A percentile compares a stretch with the other conserved stretches of the same genome.
These are phyloP conservation scores for Cosmopolites sordidus DNA, from an alignment of 2,888 invertebrate species.

Conservation along the genomic window DNA sequence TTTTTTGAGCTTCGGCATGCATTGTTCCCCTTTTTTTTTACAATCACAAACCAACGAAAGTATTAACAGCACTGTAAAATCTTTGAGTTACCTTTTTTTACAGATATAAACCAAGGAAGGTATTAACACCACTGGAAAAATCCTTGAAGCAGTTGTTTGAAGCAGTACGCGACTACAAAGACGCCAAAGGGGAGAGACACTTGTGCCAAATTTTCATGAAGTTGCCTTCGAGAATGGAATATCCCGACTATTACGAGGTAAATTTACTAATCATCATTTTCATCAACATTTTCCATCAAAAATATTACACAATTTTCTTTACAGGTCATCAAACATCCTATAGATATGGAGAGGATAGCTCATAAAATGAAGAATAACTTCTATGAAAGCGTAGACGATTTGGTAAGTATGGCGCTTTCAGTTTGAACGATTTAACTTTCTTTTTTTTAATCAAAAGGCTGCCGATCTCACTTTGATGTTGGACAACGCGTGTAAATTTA, in stretches of 20 bases:
- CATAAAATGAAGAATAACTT: slow-evolving; percentile 72
- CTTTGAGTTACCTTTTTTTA: neutral
- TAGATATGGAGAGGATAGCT: slow-evolving; percentile 92
- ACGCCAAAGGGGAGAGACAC: slow-evolving; percentile 78
- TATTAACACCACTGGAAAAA: slow-evolving; percentile 60
- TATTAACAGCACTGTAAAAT: too few species aligned
- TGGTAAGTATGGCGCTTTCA: too few species aligned
- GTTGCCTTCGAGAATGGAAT: slow-evolving; percentile 83
- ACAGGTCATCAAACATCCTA: slow-evolving; percentile 89
- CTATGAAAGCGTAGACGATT: slow-evolving; percentile 80
- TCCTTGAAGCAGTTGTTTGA: slow-evolving; percentile 85
- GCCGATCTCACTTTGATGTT: slow-evolving; percentile 90
- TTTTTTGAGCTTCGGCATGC: too few species aligned
- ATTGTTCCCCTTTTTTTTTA: too few species aligned
- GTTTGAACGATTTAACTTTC: too few species aligned
- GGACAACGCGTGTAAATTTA: slow-evolving; percentile 95
- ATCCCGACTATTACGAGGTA: slow-evolving; percentile 96
- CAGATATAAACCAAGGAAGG: slow-evolving; percentile 48
- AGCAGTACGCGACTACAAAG: slow-evolving; percentile 83
- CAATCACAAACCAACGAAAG: too few species aligned
- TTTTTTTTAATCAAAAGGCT: slow-evolving; percentile 12
- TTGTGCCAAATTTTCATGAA: slow-evolving; percentile 93
- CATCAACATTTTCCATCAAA: slow-evolving; percentile 2
- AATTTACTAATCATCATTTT: slow-evolving; percentile 42
- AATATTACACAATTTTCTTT: slow-evolving; percentile 2